Conservation (phyloP, 1,140 invertebrate species). For the Meloidogyne hapla region DNA sequence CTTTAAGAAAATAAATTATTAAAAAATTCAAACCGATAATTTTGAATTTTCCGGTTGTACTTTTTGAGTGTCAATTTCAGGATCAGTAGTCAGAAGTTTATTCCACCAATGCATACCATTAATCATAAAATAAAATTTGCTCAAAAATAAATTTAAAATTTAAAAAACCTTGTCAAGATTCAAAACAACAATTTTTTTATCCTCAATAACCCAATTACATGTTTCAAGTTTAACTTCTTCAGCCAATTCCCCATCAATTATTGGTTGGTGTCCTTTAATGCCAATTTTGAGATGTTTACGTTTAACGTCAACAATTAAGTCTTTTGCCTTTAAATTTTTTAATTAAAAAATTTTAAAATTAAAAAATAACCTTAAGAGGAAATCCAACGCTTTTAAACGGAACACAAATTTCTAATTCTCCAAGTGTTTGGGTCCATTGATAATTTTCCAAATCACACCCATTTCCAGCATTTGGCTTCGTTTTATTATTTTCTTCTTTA, state of each 20-base stretch:
- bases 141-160: constrained; percentile 61
- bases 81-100: constrained; percentile 81
- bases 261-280: constrained; percentile 82
- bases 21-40: neutral
- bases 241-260: constrained; percentile 86
- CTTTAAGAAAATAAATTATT: no score
- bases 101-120: constrained; percentile 78
- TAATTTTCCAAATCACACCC: constrained; percentile 80
- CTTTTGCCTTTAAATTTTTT: constrained; percentile 76
- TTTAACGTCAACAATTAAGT: constrained; percentile 79
- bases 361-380: constrained; percentile 25
- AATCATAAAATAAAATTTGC: constrained; percentile 66
- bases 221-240: constrained; percentile 92
- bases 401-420: constrained; percentile 82
- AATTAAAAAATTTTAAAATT: neutral
- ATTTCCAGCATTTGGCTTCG: constrained; percentile 91
- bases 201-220: constrained; percentile 91
- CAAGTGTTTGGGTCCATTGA: constrained; percentile 91
- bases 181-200: constrained; percentile 71
- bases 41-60: constrained; percentile 85
- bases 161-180: constrained; percentile 50
- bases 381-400: constrained; percentile 27
- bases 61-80: constrained; percentile 95
- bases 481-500: constrained; percentile 40
- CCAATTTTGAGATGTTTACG: constrained; percentile 82